Evolutionary conservation across 2,113 vertebrate species (phyloP), one percentile per base, ranked within the genome.

Genomic region (Poecilia latipinna): DNA sequence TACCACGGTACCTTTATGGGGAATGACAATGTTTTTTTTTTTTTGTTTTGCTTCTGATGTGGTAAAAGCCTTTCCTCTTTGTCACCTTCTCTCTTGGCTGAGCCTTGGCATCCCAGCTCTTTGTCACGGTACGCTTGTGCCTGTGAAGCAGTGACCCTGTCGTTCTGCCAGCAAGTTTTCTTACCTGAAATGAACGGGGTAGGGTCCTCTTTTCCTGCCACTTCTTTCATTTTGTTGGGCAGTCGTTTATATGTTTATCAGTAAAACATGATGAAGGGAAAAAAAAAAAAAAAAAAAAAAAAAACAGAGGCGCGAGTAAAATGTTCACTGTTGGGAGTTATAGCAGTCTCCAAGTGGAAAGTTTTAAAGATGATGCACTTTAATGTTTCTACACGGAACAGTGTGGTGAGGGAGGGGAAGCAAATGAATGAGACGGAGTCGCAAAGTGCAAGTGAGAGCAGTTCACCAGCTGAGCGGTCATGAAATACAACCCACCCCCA

Each of bases 1-100:
- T 87, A 77, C 75, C 84, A 85, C 83, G 82, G 86, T 89, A 61
- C 72, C 76, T 87, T 86, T 86, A 88, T 89, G 77, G 74, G 70
- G 79, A 88, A 77, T 79, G 86, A 86, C 86, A 83, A 86, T 86
- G 82, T 91, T 86, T 84, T 29, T 29, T 29, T 57, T 86, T 86
- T 84, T 29, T 29, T n/a, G n/a, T 29, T 57, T 83, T 82, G 83
- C 88, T 68, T 75, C 88, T 73, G 88, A 88, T 87, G 90, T 93
- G 90, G 89, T 92, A 87, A 93, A 90, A 94, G 91, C 90, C 89
- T 91, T 86, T 85, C 84, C 80, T 87, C 82, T 73, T 87, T 88
- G 87, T 88, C 88, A 90, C 91, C 88, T 91, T 82, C 78, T 74
- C 88, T 87, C 83, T 85, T 74, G 86, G 83, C 89, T 86, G 90